Base-by-base conservation (phyloP, 2,888 invertebrate genomes). In the Agrotis ipsilon region DNA sequence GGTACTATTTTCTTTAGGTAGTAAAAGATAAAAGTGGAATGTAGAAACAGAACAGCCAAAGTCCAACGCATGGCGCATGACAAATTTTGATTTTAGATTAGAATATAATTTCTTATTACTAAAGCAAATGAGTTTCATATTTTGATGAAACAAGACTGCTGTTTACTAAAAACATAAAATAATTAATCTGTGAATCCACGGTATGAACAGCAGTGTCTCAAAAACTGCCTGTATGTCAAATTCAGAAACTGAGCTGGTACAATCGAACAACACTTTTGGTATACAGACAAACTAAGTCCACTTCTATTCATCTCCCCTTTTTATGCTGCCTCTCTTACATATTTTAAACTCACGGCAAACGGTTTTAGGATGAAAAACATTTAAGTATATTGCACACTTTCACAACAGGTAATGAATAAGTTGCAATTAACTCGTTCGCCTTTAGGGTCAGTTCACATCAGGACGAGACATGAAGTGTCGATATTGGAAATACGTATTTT, bases 41-140 rank as follows among this genome's bases (percentile, higher is more conserved):
- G 62, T n/a, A 32, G 32, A 72, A 73, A 16, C 49, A n/a, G 3
- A n/a, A 55, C 14, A 21, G 21, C 4, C 43, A 55, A 75, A 72
- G 21, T 49, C 55, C 43, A 55, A 55, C 4, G 14, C 18, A 62
- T 43, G 43, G 19, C 43, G 32, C 18, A 49, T 48, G 14, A 49
- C 9, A 5, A 6, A 27, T n/a, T 49, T 27, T 45, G 19, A 61
- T 21, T 19, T 1, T 5, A 21, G 9, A 16, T 45, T 9, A 32
- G 9, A 27, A 45, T 2, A 27, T 45, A n/a, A 14, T n/a, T 63
- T 19, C 6, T 63, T 63, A 43, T 58, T 63, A 11, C 39, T 4
- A 24, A n/a, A 24, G 39, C 39, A 39, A 39, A 39, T 11, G 39
- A 1, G 39, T 39, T 9, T 39, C 39, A 11, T 39, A 39, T 39